Evolutionary conservation across 2,888 invertebrate genomes (phyloP), one percentile per base, ranked within the genome.

Genomic region (Drosophila leonis): DNA sequence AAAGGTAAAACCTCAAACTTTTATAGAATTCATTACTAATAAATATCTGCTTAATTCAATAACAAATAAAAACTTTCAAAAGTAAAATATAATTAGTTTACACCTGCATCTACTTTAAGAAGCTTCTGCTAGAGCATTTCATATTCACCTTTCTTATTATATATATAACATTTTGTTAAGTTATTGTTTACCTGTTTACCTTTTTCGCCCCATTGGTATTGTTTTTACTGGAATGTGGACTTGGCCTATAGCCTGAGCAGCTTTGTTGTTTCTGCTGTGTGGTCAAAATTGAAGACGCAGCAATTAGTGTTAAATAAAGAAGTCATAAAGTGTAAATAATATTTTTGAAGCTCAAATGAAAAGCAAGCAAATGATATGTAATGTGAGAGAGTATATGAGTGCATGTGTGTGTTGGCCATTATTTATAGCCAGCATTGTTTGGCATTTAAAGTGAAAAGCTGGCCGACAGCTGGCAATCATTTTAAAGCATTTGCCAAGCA

Each of bases 281-380:
- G 63, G 49, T 31, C 20, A 27, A 48, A 39, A 35, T 68, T 51
- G 65, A 41, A 69, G 77, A 74, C 69, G 72, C 88, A 85, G 81
- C 88, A 84, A 84, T 84, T 84, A 84, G 88, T 73, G 75, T 76
- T 88, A 75, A 83, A 84, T 83, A 84, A 85, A 88, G 84, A 86
- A 88, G 75, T 84, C 81, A 86, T 88, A 85, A 88, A 84, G 81
- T 84, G 86, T 83, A 84, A 88, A 86, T 86, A 88, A 80, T 70
- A 80, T 80, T 78, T 72, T 69, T 73, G 44, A 62, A 74, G 73
- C 68, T 55, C 73, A 84, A 85, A 80, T 85, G 75, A 72, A 79
- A 83, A 74, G 72, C 78, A 75, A 78, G 75, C 83, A 85, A 83
- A 73, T 64, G 54, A 56, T 46, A 65, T 42, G 18, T 46, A 46